Conservation (phyloP, 2,113 vertebrate species). For the Spilogale gracilis region DNA sequence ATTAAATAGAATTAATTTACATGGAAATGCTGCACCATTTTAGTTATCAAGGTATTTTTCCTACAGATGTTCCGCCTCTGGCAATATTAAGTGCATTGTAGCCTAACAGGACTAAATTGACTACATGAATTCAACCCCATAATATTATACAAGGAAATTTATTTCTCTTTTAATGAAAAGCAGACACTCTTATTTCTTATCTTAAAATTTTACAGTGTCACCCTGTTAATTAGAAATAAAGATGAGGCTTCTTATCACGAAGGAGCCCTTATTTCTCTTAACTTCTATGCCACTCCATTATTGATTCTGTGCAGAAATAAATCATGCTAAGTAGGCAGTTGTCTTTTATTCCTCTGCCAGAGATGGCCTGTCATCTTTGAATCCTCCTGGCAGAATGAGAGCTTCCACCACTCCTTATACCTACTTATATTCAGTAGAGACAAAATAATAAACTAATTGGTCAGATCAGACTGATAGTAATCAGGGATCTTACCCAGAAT, state of each 20-base stretch:
- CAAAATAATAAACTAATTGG: background rate
- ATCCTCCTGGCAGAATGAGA: background rate
- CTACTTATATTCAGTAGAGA: background rate
- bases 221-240: background rate
- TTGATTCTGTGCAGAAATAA: background rate
- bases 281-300: background rate
- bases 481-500: background rate
- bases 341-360: background rate
- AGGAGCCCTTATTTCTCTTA: background rate
- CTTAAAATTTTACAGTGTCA: background rate
- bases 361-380: background rate
- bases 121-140: background rate
- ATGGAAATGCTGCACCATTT: background rate
- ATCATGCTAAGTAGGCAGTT: background rate
- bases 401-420: background rate
- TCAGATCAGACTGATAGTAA: background rate
- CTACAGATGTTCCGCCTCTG: background rate
- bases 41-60: background rate
- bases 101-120: background rate
- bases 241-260: background rate
- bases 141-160: background rate
- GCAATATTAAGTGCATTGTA: background rate
- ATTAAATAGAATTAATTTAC: background rate
- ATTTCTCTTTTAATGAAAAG: background rate
- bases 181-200: background rate